A percentile compares a stretch with the other conserved stretches of the same genome.
These are phyloP conservation scores for Calidris pugnax DNA, from an alignment of 2,113 vertebrate species.

Conservation along the genomic window DNA sequence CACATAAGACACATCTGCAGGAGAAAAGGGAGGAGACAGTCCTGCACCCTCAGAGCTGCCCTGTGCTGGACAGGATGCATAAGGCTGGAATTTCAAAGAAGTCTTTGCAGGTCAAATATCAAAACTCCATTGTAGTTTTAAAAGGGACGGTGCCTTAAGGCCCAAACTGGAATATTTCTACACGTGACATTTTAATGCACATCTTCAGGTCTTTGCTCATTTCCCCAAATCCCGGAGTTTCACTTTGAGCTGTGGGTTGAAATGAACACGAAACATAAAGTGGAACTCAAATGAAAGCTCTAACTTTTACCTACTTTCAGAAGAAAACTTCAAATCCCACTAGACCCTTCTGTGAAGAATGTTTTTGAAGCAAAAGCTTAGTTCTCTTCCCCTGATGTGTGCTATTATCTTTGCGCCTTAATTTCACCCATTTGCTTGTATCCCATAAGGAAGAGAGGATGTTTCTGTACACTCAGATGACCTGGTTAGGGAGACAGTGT, in stretches of 20 bases:
- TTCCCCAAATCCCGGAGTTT: conserved; percentile 41
- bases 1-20: neutral
- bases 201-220: neutral
- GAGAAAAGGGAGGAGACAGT: neutral
- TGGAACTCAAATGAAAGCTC: conserved; percentile 49
- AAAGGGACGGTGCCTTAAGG: neutral
- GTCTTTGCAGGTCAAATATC: neutral
- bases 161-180: conserved; percentile 11
- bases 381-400: conserved; percentile 38
- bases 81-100: neutral
- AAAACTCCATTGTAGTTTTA: neutral
- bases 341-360: conserved; percentile 26
- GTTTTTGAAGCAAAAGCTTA: conserved; percentile 59
- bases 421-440: conserved; percentile 48
- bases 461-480: neutral
- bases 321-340: conserved; percentile 59
- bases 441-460: neutral
- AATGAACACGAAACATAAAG: conserved; percentile 42
- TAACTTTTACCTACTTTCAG: conserved; percentile 56
- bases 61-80: neutral
- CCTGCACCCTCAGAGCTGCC: neutral
- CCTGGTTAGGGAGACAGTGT: neutral
- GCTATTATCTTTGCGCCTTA: conserved; percentile 32
- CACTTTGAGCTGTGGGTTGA: conserved; percentile 37
- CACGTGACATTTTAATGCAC: conserved; percentile 7